Evolutionary conservation across 1,140 invertebrate genomes (phyloP).

Genomic region (Cepaea nemoralis): DNA sequence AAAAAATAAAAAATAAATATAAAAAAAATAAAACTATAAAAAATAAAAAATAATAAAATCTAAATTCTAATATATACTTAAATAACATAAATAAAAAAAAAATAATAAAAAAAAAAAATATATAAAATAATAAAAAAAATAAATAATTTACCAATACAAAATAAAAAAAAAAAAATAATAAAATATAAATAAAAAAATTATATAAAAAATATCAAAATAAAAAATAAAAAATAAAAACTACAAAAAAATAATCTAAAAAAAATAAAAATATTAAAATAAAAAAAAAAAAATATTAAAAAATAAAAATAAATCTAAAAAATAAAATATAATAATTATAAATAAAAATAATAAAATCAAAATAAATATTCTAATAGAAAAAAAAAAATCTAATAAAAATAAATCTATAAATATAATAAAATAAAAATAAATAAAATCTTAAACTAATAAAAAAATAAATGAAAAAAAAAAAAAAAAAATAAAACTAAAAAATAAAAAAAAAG

Average conservation of each 20-base stretch:
- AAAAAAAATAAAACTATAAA: neutral
- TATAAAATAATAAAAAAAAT: neutral
- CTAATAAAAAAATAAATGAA: neutral
- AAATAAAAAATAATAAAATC: neutral
- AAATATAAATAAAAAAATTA: neutral
- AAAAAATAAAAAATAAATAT: neutral
- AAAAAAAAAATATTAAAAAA: neutral
- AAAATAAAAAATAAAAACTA: neutral
- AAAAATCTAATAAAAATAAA: neutral
- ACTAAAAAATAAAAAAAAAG: neutral
- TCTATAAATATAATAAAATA: neutral
- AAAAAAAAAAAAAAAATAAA: constrained; percentile 5
- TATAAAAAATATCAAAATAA: neutral
- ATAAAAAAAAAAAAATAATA: neutral
- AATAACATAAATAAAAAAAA: neutral
- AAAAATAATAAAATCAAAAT: constrained; percentile 10
- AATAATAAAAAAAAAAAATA: neutral
- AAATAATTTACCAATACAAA: neutral
- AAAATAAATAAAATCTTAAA: no score
- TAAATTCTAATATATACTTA: neutral
- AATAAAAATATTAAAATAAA: neutral
- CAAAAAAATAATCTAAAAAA: neutral
- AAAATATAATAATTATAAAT: neutral
- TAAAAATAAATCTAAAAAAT: neutral
- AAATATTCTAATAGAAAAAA: neutral